Evolutionary conservation across 2,113 vertebrate species (phyloP), one percentile per base, ranked within the genome.

Genomic region (Lontra canadensis): DNA sequence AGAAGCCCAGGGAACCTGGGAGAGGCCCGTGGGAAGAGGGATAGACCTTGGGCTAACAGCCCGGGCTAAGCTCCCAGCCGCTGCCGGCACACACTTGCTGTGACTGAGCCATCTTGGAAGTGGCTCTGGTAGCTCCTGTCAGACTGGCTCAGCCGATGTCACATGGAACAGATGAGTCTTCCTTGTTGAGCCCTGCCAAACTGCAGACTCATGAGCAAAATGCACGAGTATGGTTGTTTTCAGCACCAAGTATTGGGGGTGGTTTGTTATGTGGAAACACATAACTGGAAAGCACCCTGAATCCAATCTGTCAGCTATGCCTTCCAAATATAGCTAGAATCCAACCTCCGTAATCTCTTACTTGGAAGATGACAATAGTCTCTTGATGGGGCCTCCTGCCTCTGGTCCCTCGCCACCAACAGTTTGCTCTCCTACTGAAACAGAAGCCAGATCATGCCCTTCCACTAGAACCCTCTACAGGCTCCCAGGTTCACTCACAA

Each of bases 311-410:
- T 94, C 76, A 89, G 83, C 55, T 65, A 79, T 39, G 20, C 65
- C 42, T 29, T 87, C 91, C 93, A 90, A 95, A 80, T 69, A 95
- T 47, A 95, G 71, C 69, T 71, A 14, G 44, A 39, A 29, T 31
- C 83, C 93, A 47, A 20, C 42, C 44, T 18, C 36, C 14, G 4
- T 39, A 52, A 25, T 17, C 26, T 85, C 85, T 39, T 78, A 36
- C 93, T 61, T 34, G 80, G 42, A 25, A 52, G 80, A 71, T 52
- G 25, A 73, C 82, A 26, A 42, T 8, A 52, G 78, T n/a, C 39
- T 86, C 71, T 74, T 26, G 6, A 1, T 15, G 23, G 76, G 26
- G 9, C 3, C 36, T 44, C n/a, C 29, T 15, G 36, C 49, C 36
- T 12, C 81, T 12, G 0, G 6, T 26, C 34, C 69, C 71, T n/a